These are phyloP conservation scores for Labrus mixtus DNA, from an alignment of 2,113 vertebrate genomes.

Conservation along the genomic window DNA sequence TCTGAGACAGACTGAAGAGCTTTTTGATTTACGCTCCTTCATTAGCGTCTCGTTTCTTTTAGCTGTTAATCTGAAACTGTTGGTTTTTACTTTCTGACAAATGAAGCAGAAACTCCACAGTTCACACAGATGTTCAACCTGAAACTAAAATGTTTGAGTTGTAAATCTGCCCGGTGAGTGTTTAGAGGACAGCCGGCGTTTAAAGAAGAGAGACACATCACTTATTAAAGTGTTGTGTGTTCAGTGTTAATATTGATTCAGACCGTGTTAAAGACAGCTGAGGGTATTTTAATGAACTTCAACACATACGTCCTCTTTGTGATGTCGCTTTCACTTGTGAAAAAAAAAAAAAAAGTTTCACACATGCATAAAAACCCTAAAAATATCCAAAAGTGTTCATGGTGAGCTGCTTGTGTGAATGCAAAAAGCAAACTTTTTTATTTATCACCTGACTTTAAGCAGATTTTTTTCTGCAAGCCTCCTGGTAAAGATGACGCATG, in stretches of 20 bases:
- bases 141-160: constrained; percentile 60
- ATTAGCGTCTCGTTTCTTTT: constrained; percentile 30
- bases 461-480: no score
- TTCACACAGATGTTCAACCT: constrained; percentile 56
- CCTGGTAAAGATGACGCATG: no score
- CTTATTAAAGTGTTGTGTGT: constrained; percentile 46
- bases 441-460: no score
- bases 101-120: constrained; percentile 56
- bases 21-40: constrained; percentile 60
- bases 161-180: constrained; percentile 17
- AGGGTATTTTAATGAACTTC: no score
- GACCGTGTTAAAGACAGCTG: constrained; percentile 39
- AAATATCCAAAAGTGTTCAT: no score
- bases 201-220: background rate
- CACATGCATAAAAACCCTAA: no score
- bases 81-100: constrained; percentile 50
- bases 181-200: constrained; percentile 19
- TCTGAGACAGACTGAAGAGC: constrained; percentile 26
- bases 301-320: no score
- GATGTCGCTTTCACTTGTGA: no score
- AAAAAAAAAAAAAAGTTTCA: no score
- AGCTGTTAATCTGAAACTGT: constrained; percentile 32
- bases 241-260: constrained; percentile 66
- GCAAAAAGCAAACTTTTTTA: no score
- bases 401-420: no score